Conservation (phyloP, 2,113 vertebrate species). For the Peromyscus maniculatus region DNA sequence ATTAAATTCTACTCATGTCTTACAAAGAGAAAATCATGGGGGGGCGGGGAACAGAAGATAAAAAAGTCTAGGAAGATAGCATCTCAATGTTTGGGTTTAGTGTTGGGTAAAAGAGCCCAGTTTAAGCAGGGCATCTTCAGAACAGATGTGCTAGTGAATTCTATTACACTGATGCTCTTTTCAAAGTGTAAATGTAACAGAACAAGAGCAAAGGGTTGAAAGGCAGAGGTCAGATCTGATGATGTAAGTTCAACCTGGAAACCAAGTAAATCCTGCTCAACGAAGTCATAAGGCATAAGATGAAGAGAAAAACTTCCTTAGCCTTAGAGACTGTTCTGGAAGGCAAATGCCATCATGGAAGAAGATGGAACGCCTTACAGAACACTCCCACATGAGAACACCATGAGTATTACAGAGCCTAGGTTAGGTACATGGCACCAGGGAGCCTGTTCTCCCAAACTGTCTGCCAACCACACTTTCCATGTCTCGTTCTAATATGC, state of each 20-base stretch:
- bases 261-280: not conserved
- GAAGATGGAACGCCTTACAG: not conserved
- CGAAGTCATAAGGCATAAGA: not conserved
- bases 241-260: not conserved
- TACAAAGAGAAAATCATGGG: not conserved
- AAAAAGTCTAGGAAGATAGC: not conserved
- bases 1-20: not conserved
- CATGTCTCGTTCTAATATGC: not conserved
- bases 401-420: not conserved
- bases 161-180: not conserved
- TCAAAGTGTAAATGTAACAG: not conserved
- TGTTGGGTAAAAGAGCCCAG: not conserved
- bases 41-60: not conserved
- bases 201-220: not conserved
- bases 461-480: not conserved
- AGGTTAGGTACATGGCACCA: not conserved
- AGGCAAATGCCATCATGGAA: rapidly evolving
- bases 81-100: not conserved
- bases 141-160: not conserved
- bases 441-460: not conserved
- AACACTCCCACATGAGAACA: not conserved
- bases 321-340: not conserved
- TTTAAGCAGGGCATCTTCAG: not conserved
- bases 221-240: conserved; percentile 14
- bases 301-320: not conserved